Evolutionary conservation across 1,140 invertebrate species (phyloP), one percentile per base, ranked within the genome.

Genomic region (Aphis gossypii): DNA sequence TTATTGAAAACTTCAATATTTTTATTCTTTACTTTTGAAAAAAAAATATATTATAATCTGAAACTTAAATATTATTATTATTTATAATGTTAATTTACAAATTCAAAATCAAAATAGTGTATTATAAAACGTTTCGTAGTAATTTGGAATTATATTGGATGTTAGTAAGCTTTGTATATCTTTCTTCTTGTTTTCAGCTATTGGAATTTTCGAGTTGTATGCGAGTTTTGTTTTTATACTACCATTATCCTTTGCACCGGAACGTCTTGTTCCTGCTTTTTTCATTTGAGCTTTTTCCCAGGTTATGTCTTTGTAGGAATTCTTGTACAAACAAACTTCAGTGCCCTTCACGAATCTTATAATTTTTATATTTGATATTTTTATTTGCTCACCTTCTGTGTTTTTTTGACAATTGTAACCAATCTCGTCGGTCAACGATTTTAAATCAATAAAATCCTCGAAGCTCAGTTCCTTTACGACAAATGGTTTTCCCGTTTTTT

Each of bases 401-500:
- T 87, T 87, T 87, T 48, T 25, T 87, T 87, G 44, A 87, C 23
- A 87, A 87, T 87, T 87, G 84, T 30, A 87, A 48, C 84, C 84
- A 87, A 87, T 87, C 23, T 87, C 44, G 84, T 87, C 84, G 14
- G 84, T 87, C 11, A 87, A 87, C 25, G 11, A 87, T 90, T 90
- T 90, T 90, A 90, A 41, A 76, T 60, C 89, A 38, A 41, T 60
- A 76, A 90, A 90, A 76, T 90, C 93, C 9, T 35, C 56, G 35
- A 84, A 54, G 35, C 21, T 41, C 35, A 94, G n/a, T 60, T 94
- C 56, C 7, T 94, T 41, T 7, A 94, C 93, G 25, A 38, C 14
- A 35, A 86, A 94, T 23, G 93, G 56, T 38, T 41, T 87, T 94
- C 92, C 93, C 18, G 83, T 88, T 94, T 94, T 83, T 94, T 51